Base-by-base conservation (phyloP, 1,140 invertebrate genomes). In the Camponotus vicinus region DNA sequence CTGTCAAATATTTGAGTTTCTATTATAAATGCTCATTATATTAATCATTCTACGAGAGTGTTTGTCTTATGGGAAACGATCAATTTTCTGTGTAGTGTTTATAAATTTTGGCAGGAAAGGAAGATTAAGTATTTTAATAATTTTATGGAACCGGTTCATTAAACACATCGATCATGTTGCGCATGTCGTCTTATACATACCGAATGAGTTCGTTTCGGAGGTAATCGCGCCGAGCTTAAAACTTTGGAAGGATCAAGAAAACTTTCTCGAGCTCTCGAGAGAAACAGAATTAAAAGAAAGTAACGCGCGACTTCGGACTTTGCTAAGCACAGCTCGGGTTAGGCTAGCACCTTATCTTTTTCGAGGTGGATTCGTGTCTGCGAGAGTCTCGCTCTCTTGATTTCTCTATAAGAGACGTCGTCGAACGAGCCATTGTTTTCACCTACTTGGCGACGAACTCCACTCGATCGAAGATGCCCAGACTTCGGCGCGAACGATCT, bases 361-460 rank as follows among this genome's bases (percentile, higher is more conserved):
- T 71, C 77, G 49, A 40, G 34, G 13, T 49, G 45, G 13, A 49
- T 15, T 49, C 42, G 42, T 52, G 49, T 13, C 55, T 78, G 15
- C 55, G 13, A 7, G 11, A 21, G 45, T 15, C 84, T 63, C 52
- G 67, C 77, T 82, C 78, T 79, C 83, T 61, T 73, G 78, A 73
- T 55, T 84, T 86, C 85, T 80, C 67, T 84, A 45, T 75, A 21
- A 69, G 87, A 88, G 57, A 76, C 76, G 71, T 86, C 86, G 69
- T 85, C 71, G 85, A 78, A 88, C 85, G 86, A 90, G 75, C 83
- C 83, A 91, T 93, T 93, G 92, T 93, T 91, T 93, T 92, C 90
- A 77, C 77, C 84, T 87, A 89, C 88, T 91, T 91, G 89, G 73
- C 82, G 75, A 87, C 86, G 61, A 89, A 88, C 85, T 88, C 87